Base-by-base conservation (phyloP, 2,888 invertebrate genomes). In the Listrodromus nycthemerus region DNA sequence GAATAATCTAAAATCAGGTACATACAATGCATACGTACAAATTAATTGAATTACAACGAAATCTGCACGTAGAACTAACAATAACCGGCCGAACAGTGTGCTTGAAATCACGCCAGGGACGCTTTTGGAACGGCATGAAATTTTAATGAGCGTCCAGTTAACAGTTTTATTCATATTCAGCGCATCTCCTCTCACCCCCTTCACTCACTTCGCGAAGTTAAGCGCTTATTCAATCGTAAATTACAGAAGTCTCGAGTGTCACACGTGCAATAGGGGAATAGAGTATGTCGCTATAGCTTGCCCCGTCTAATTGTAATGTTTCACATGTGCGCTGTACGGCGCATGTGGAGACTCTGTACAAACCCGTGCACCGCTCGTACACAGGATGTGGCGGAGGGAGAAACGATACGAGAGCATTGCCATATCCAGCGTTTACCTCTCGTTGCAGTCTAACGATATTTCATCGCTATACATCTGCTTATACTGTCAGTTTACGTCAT, bases 261-360 rank as follows among this genome's bases (percentile, higher is more conserved):
- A 24, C 66, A 37, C 63, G 63, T 30, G 63, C 33, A 27, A 41
- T 13, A 50, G 21, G 48, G 21, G 74, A 37, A 50, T 58, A 41
- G 71, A 37, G 71, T 45, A 16, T 13, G 45, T 63, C n/a, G 74
- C 48, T 30, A 71, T 41, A 82, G 82, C 69, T 82, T 82, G 50
- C 67, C 21, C 58, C 61, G 67, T 33, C 77, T 77, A 82, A 82
- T 82, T 82, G 77, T 41, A 77, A 67, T 41, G 77, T 78, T 61
- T 78, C 77, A 7, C 77, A 50, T 67, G 65, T 78, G 73, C 58
- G 61, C 66, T n/a, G 21, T 55, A 55, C 41, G 41, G 41, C 24
- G 45, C 82, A 52, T 73, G 77, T 82, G 73, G 55, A 78, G 82
- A 82, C 77, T 82, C 77, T n/a, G 37, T 61, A 66, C 67, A 73